These are phyloP conservation scores for Holacanthus passer DNA, from an alignment of 2,113 vertebrate genomes.

Conservation along the genomic window DNA sequence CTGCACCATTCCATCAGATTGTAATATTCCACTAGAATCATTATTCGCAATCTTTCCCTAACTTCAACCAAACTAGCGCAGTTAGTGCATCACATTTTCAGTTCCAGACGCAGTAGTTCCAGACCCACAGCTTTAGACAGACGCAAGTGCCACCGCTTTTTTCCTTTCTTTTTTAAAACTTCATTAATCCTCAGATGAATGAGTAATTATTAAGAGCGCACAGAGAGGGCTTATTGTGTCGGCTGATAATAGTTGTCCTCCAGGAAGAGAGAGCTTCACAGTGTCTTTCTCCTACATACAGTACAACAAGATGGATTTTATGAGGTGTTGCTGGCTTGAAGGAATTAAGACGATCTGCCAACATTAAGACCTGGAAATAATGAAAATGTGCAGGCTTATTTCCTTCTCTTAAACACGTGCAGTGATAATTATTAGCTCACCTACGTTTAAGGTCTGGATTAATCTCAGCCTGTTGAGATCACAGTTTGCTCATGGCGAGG, in stretches of 20 bases:
- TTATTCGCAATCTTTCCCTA: too few species aligned
- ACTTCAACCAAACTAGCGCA: too few species aligned
- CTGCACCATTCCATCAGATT: too few species aligned
- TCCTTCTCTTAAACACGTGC: constrained; percentile 28
- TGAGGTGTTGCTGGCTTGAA: constrained; percentile 27
- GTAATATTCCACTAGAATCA: too few species aligned
- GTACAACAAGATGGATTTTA: constrained; percentile 20
- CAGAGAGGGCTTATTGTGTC: too few species aligned
- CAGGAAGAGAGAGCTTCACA: neutral
- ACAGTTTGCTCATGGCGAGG: neutral
- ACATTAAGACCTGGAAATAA: constrained; percentile 16
- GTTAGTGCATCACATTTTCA: too few species aligned
- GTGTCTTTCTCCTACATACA: neutral
- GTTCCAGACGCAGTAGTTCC: too few species aligned
- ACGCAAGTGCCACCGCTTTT: too few species aligned
- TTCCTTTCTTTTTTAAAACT: too few species aligned
- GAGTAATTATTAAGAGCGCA: too few species aligned
- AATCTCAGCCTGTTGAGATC: constrained; percentile 19
- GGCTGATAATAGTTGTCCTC: neutral
- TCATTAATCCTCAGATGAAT: too few species aligned
- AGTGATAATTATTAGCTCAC: constrained; percentile 29
- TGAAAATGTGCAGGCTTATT: constrained; percentile 6
- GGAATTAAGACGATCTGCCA: neutral
- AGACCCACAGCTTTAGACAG: too few species aligned
- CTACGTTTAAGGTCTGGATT: neutral